phyloP scores from a whole-genome alignment of 2,797 vertebrate genomes.

The Lutjanus campechanus region DNA sequence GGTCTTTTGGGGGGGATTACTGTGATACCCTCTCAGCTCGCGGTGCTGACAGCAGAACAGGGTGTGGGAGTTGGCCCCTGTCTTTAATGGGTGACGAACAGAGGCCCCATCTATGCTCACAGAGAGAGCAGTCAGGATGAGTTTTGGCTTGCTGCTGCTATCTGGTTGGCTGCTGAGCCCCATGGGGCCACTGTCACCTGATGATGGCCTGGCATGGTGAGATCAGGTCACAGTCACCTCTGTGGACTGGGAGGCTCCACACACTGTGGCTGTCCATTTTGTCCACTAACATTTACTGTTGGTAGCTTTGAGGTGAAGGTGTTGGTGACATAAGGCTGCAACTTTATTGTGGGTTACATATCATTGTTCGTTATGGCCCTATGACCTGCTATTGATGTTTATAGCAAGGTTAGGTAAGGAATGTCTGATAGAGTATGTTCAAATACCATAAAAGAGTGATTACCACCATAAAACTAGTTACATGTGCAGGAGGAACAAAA shows the following conservation, averaged over 20 bases:
- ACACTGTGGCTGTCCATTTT: neutral
- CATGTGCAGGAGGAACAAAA: neutral
- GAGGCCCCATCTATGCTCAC: neutral
- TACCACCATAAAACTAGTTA: slow-evolving; percentile 22
- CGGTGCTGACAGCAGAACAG: slow-evolving; percentile 35
- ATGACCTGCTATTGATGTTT: slow-evolving; percentile 47
- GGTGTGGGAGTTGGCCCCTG: slow-evolving; percentile 4
- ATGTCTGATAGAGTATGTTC: neutral
- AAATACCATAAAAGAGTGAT: slow-evolving; percentile 40
- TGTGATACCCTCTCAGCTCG: slow-evolving; percentile 12
- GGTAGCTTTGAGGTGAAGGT: neutral
- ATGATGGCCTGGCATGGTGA: slow-evolving; percentile 11
- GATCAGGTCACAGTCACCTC: neutral
- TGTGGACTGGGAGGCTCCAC: neutral
- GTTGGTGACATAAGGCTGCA: neutral
- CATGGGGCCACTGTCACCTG: neutral
- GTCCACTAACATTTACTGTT: neutral
- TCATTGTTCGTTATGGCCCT: neutral
- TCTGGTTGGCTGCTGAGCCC: slow-evolving; percentile 23
- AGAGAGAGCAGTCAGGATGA: neutral
- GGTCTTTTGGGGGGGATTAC: slow-evolving; percentile 43
- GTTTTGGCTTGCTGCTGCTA: slow-evolving; percentile 6
- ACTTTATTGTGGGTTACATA: neutral
- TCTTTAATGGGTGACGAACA: slow-evolving; percentile 27
- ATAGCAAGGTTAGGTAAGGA: slow-evolving; percentile 15